Base-by-base conservation (phyloP, 2,113 vertebrate species). In the Gobiocypris rarus region DNA sequence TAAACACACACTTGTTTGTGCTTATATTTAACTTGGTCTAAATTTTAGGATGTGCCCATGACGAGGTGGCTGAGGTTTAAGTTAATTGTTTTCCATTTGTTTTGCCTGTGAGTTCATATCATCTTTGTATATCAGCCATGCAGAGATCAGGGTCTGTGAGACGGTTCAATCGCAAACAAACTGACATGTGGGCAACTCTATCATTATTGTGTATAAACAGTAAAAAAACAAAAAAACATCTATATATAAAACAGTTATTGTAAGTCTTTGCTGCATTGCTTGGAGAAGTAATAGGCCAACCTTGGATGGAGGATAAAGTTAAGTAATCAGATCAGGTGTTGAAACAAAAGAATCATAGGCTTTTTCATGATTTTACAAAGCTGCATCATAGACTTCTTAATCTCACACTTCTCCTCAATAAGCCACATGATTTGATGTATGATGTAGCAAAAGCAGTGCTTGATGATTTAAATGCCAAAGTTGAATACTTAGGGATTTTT, bases 311-410 rank as follows among this genome's bases (percentile, higher is more conserved):
- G 10, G 77, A 28, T 9, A 67, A 67, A 52, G 59, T 67, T 31
- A 22, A 50, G 43, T 52, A 67, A 80, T 80, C 59, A 80, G 78
- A 80, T 80, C 78, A 50, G 43, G 6, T 8, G 43, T 34, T 50
- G 43, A 80, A 80, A 65, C 59, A 50, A 48, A 24, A 65, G 78
- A 22, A 67, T 80, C 43, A 31, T 10, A 65, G 14, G 43, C 10
- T 31, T 75, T 74, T 75, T 26, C 7, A 2, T 26, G 6, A 22
- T 54, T 54, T 54, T 22, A 54, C 52, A 54, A 54, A 54, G 17
- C 52, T 54, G 52, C 17, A 8, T 54, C 52, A 22, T 22, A 54
- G 7, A 54, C 13, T 6, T 31, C 28, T 14, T 3, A 31, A 65
- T 31, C 63, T 31, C 28, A 7, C 26, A 15, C 24, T 34, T 67